Base-by-base conservation (phyloP, 1,140 invertebrate genomes). In the Nebria ingens region DNA sequence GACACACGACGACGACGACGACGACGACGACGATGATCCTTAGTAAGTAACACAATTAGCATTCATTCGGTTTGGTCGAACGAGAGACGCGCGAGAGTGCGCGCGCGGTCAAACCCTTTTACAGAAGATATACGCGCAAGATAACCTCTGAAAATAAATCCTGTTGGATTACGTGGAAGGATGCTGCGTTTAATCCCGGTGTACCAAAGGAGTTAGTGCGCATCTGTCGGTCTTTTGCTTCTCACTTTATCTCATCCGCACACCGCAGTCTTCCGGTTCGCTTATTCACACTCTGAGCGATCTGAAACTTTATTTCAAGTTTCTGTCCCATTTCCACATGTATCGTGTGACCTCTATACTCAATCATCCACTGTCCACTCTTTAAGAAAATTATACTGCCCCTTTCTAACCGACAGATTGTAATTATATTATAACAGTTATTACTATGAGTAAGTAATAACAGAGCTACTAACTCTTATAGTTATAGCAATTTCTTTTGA, bases 91-190 rank as follows among this genome's bases (percentile, higher is more conserved):
- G 6, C 25, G 25, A n/a, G n/a, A n/a, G 25, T n/a, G 25, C 40
- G 40, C 40, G 9, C 25, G 40, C 17, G 40, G 40, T 45, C 40
- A 45, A 17, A 45, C 40, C 40, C 40, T 45, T 45, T 45, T 45
- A 45, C 40, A 45, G 40, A 17, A 45, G 40, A 45, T 45, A 45
- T 45, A 45, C 40, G 40, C 40, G 40, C 4, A 9, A 45, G 40
- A 45, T 45, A 45, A 45, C 40, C 40, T 45, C 40, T 11, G 40
- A 45, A 45, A 45, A 45, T 45, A 45, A 45, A 45, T 45, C 40
- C 40, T 45, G 40, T 17, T 45, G 40, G 40, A 45, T 45, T 45
- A 45, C 40, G 40, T 45, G 40, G 17, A 6, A 45, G 40, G 40
- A 45, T 45, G 15, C 40, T 17, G 17, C 15, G 3, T 17, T 45